These are phyloP conservation scores for Bombus confusus DNA, from an alignment of 1,140 invertebrate species.

Conservation along the genomic window DNA sequence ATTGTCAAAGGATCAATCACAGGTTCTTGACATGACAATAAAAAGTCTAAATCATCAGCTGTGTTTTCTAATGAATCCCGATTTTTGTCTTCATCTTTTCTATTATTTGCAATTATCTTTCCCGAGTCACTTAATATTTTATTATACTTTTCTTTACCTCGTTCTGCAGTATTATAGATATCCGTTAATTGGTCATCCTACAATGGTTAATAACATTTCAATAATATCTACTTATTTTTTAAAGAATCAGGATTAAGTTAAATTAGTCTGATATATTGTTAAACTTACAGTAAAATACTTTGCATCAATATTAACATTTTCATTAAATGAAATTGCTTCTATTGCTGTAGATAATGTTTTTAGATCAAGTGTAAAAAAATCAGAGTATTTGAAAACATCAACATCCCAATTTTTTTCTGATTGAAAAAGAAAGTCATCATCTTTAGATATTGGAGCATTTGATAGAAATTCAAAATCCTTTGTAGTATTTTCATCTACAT, in stretches of 20 bases:
- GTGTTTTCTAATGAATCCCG: constrained; percentile 47
- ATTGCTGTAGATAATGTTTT: constrained; percentile 65
- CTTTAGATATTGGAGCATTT: constrained; percentile 60
- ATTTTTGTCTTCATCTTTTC: constrained; percentile 5
- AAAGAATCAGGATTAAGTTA: background rate
- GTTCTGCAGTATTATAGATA: constrained; percentile 66
- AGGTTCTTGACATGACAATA: constrained; percentile 73
- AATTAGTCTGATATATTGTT: constrained; percentile 9
- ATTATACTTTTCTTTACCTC: constrained; percentile 53
- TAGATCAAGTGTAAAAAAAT: constrained; percentile 70
- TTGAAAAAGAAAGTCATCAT: constrained; percentile 66
- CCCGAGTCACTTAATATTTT: constrained; percentile 24
- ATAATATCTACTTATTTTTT: background rate
- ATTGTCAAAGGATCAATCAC: constrained; percentile 40
- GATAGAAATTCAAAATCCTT: constrained; percentile 56
- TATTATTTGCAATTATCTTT: constrained; percentile 5
- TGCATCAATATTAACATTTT: constrained; percentile 60
- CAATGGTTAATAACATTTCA: constrained; percentile 28
- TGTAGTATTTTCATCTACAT: background rate
- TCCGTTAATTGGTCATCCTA: constrained; percentile 70
- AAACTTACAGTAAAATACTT: constrained; percentile 71
- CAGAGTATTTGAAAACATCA: constrained; percentile 64
- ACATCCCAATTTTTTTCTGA: constrained; percentile 68
- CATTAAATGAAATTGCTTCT: constrained; percentile 69
- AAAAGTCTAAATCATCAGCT: constrained; percentile 72